Evolutionary conservation across 2,888 invertebrate species (phyloP).

Genomic region (Conops quadrifasciatus): DNA sequence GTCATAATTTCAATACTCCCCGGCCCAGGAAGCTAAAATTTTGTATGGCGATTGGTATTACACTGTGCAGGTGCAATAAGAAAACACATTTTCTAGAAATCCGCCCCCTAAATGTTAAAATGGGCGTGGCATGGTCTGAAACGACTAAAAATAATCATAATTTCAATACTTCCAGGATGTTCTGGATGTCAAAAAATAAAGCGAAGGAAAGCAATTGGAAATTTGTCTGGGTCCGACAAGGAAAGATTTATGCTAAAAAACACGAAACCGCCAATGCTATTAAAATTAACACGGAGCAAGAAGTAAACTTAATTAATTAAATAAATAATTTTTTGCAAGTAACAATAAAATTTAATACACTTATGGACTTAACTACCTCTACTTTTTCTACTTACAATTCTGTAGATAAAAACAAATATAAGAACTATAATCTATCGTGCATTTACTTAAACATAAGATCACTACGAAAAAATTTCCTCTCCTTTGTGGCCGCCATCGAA

Average conservation of each 20-base stretch:
- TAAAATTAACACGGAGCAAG: background rate
- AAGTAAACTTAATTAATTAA: constrained; percentile 6
- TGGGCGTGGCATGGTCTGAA: too few species aligned
- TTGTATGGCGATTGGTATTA: too few species aligned
- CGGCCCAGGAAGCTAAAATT: too few species aligned
- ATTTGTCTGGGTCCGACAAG: constrained; percentile 11
- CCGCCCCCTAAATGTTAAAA: too few species aligned
- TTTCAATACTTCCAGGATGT: too few species aligned
- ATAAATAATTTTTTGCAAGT: too few species aligned
- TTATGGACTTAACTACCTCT: background rate
- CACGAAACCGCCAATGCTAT: background rate
- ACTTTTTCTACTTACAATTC: background rate
- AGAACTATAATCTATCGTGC: constrained; percentile 1
- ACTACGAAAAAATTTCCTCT: constrained; percentile 3
- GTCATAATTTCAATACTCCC: too few species aligned
- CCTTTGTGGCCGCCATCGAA: background rate
- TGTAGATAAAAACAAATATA: too few species aligned
- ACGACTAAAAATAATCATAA: too few species aligned
- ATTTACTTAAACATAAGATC: constrained; percentile 15
- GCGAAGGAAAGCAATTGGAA: constrained; percentile 7
- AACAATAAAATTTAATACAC: background rate
- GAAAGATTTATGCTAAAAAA: constrained; percentile 8
- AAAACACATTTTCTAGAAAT: too few species aligned
- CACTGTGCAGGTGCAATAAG: too few species aligned
- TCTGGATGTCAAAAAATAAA: constrained; percentile 8